Base-by-base conservation (phyloP, 2,797 vertebrate species). In the Eptatretus atami region DNA sequence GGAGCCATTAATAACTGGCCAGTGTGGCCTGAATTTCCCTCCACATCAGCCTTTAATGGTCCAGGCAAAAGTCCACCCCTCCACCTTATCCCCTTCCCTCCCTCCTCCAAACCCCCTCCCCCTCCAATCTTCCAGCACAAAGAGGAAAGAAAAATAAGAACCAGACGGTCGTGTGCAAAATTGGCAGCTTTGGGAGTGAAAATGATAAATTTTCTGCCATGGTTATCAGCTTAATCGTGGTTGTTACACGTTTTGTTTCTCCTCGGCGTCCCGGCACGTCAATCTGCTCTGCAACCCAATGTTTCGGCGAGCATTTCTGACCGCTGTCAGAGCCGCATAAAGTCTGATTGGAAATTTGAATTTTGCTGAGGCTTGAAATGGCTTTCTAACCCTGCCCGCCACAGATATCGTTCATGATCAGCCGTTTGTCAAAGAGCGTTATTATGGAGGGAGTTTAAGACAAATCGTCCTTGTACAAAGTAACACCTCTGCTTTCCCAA, bases 301-400 rank as follows among this genome's bases (percentile, higher is more conserved):
- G n/a, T 61, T 61, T 25, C 57, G 25, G 57, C n/a, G 57, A 61
- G 57, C 57, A 61, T n/a, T 61, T 61, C 25, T 61, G 57, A 61
- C 57, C 57, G 57, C 25, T 61, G 57, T 61, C 57, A 61, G 57
- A 10, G 57, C 57, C n/a, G 57, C 57, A 25, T 61, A n/a, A 61
- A 61, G 57, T 61, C 57, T 61, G 25, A 61, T 61, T 61, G 57
- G 57, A 61, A 61, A 61, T 61, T 61, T 61, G 57, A 61, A 61
- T 61, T 61, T 61, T 61, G 57, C 57, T 61, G 57, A 61, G 57
- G 57, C 57, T 61, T 61, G 57, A 61, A 61, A 61, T 61, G 57
- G 57, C 25, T 61, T 61, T 25, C 57, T 61, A 25, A 25, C 57
- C 57, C 57, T 61, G 57, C 57, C 57, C 57, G 57, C 57, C 25